Percentiles rank a stretch among this genome's conserved stretches.
phyloP scores from a whole-genome alignment of 2,113 vertebrate genomes.

The Erythrolamprus reginae region DNA sequence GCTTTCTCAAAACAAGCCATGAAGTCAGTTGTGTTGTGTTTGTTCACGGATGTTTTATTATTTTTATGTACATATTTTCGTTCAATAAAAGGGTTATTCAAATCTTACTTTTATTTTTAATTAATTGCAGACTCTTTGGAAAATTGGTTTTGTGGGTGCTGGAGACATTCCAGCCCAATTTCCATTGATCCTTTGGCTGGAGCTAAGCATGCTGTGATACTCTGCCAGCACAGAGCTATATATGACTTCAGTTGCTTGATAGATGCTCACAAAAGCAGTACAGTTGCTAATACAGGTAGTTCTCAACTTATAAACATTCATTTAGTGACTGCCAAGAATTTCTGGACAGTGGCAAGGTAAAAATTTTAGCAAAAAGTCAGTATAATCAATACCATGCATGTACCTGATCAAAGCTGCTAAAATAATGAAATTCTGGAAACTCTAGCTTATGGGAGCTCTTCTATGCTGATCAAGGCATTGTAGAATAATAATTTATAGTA shows the following conservation, averaged over 20 bases:
- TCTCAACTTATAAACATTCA: background rate
- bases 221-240: background rate
- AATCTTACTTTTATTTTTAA: conserved; percentile 58
- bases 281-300: rapidly evolving
- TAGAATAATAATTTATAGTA: background rate
- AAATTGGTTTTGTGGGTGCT: conserved; percentile 42
- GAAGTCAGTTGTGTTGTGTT: conserved; percentile 62
- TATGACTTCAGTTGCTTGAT: background rate
- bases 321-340: background rate
- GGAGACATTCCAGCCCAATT: conserved; percentile 59
- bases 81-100: conserved; percentile 73
- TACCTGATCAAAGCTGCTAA: background rate
- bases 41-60: conserved; percentile 51
- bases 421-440: background rate
- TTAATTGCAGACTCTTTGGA: conserved; percentile 64
- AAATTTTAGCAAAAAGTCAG: background rate
- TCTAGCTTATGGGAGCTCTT: background rate
- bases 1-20: conserved; percentile 59
- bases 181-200: conserved; percentile 35
- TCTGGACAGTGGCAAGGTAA: background rate
- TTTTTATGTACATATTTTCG: conserved; percentile 49
- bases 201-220: conserved; percentile 1
- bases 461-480: background rate
- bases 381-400: background rate
- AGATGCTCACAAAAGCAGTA: background rate